Percentiles rank a stretch among this genome's conserved stretches.
Evolutionary conservation across 2,797 vertebrate species (phyloP).

Genomic region (Eupleurogrammus muticus): DNA sequence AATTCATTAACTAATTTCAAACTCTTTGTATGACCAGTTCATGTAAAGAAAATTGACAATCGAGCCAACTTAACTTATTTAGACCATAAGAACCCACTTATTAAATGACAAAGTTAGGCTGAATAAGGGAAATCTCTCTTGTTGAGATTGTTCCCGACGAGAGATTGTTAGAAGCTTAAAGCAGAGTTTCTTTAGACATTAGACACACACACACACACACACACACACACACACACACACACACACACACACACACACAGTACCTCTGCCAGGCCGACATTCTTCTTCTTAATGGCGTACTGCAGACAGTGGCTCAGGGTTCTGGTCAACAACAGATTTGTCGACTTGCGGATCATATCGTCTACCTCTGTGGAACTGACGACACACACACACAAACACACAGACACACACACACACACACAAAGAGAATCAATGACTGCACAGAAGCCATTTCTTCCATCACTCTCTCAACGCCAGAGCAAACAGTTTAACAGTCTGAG

Average conservation of each 20-base stretch:
- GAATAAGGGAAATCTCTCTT: slow-evolving; percentile 23
- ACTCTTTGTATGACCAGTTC: too few relatives aligned
- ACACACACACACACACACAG: slow-evolving; percentile 22
- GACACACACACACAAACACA: slow-evolving; percentile 31
- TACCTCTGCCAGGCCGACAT: slow-evolving; percentile 95
- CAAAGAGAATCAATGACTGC: slow-evolving; percentile 31
- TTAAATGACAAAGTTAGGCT: too few relatives aligned
- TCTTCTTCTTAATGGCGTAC: slow-evolving; percentile 95
- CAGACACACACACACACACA: slow-evolving; percentile 16
- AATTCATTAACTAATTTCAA: too few relatives aligned
- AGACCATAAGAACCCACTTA: too few relatives aligned
- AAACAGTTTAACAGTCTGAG: slow-evolving; percentile 65
- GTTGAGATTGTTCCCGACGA: slow-evolving; percentile 20
- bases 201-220: slow-evolving; percentile 24
- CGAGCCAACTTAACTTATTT: too few relatives aligned
- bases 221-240: slow-evolving; percentile 28
- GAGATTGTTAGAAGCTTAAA: slow-evolving; percentile 18
- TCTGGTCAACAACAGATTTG: slow-evolving; percentile 93
- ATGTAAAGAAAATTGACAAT: too few relatives aligned
- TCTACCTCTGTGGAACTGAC: slow-evolving; percentile 95
- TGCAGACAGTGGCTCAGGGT: slow-evolving; percentile 95
- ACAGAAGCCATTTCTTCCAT: slow-evolving; percentile 39
- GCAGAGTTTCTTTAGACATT: not conserved
- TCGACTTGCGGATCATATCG: slow-evolving; percentile 98
- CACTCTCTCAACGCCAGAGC: slow-evolving; percentile 51